These are phyloP conservation scores for Pristionchus exspectatus DNA, from an alignment of 2,888 invertebrate genomes.

Conservation along the genomic window DNA sequence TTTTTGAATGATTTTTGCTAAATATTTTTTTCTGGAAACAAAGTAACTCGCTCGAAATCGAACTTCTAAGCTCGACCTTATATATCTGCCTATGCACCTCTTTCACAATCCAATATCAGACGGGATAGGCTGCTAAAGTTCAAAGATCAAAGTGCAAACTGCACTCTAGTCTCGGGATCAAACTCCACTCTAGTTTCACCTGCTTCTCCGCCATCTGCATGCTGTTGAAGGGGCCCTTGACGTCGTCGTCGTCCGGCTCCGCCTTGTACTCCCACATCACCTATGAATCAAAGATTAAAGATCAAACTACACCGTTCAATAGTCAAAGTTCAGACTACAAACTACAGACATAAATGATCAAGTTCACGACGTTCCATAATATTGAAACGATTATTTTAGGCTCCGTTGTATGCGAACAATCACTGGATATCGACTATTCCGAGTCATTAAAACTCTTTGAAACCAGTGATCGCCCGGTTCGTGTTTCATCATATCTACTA, in stretches of 20 bases:
- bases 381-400: too few relatives aligned
- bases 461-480: not conserved
- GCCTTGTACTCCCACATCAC: constrained; percentile 72
- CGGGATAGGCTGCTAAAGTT: not conserved
- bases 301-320: not conserved
- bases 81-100: too few relatives aligned
- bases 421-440: not conserved
- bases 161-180: not conserved
- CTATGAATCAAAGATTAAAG: constrained; percentile 12
- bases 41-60: not conserved
- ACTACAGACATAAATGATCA: not conserved
- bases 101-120: too few relatives aligned
- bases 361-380: too few relatives aligned
- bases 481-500: not conserved
- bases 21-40: not conserved
- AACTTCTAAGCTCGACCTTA: not conserved
- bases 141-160: not conserved
- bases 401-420: not conserved
- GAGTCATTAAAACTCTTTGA: not conserved
- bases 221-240: constrained; percentile 66
- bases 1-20: not conserved
- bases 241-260: constrained; percentile 59
- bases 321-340: not conserved
- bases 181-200: not conserved
- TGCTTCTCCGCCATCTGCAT: constrained; percentile 62